Evolutionary conservation across 2,113 vertebrate genomes (phyloP).

Genomic region (pig (Sus scrofa)): T2T-Sscrofa CM000817.6:115716501-115717000

Average conservation of each 20-base stretch:
- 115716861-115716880: background rate
- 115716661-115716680: background rate
- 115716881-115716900: background rate
- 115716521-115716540: background rate
- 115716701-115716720: background rate
- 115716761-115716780: background rate
- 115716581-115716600: background rate
- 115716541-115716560: background rate
- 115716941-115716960: background rate
- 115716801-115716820: background rate
- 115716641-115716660: background rate
- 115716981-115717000: background rate
- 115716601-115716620: conserved; percentile 21
- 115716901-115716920: background rate
- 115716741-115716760: conserved; percentile 13
- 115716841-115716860: background rate
- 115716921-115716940: conserved; percentile 18
- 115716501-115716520: background rate
- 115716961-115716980: conserved; percentile 45
- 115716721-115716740: background rate
- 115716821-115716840: conserved; percentile 13
- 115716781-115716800: background rate
- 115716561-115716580: background rate
- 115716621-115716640: background rate
- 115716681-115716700: background rate